phyloP scores from a whole-genome alignment of 30 jellyfish, hydroid and myxozoan species.

The Turritopsis dohrnii region DNA sequence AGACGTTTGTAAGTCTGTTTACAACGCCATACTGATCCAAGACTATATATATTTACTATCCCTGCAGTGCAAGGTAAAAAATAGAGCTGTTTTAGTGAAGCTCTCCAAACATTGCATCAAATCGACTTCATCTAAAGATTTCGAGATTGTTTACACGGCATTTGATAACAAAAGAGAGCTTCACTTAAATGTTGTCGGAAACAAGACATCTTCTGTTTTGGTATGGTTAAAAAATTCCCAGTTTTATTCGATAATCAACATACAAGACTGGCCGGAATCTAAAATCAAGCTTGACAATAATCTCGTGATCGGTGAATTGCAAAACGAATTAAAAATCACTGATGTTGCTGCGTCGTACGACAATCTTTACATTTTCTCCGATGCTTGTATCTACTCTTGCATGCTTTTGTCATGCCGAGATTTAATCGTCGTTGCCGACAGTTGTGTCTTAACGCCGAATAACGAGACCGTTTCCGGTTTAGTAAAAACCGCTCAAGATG shows the following conservation, averaged over 20 bases:
- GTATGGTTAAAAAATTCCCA: slow-evolving; percentile 83
- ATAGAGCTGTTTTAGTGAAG: slow-evolving; percentile 68
- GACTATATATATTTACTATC: slow-evolving; percentile 57
- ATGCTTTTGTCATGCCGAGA: slow-evolving; percentile 82
- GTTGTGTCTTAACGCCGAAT: slow-evolving; percentile 91
- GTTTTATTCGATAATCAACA: slow-evolving; percentile 71
- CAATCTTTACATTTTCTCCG: slow-evolving; percentile 81
- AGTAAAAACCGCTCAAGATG: slow-evolving; percentile 70
- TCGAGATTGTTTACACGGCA: slow-evolving; percentile 86
- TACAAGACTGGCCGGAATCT: slow-evolving; percentile 72
- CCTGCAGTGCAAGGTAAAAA: slow-evolving; percentile 65
- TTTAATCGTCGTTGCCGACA: slow-evolving; percentile 72
- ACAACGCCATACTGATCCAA: slow-evolving; percentile 51
- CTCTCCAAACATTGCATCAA: slow-evolving; percentile 45
- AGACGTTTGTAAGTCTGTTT: slow-evolving; percentile 75
- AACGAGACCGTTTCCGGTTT: slow-evolving; percentile 88
- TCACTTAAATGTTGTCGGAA: slow-evolving; percentile 66
- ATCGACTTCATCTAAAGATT: slow-evolving; percentile 27
- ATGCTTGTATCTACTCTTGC: slow-evolving; percentile 82
- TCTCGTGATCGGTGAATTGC: slow-evolving; percentile 85
- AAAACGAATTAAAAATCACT: slow-evolving; percentile 60
- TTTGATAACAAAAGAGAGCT: slow-evolving; percentile 71
- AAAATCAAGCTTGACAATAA: slow-evolving; percentile 74
- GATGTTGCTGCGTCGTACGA: slow-evolving; percentile 86
- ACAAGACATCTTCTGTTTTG: slow-evolving; percentile 62